These are phyloP conservation scores for Drosophila ercepeae DNA, from an alignment of 1,140 invertebrate species.

Conservation along the genomic window DNA sequence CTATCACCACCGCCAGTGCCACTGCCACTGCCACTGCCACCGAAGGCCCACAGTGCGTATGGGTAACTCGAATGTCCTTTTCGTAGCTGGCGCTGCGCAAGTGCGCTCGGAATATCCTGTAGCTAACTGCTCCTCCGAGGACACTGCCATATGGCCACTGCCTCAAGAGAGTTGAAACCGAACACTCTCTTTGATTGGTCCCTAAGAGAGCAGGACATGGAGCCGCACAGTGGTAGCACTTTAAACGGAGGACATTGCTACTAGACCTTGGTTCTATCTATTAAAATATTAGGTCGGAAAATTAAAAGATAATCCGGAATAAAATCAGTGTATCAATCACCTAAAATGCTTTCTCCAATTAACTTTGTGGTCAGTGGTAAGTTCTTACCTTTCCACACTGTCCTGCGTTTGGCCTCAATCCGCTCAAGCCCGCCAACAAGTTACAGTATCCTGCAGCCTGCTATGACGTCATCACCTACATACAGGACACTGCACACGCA, in stretches of 20 bases:
- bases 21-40: not conserved
- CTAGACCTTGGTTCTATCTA: not conserved
- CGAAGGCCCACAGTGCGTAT: slow-evolving; percentile 32
- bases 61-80: slow-evolving; percentile 47
- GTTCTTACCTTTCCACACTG: slow-evolving; percentile 28
- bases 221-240: slow-evolving; percentile 19
- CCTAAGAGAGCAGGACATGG: slow-evolving; percentile 34
- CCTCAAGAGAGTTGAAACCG: slow-evolving; percentile 56
- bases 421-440: slow-evolving; percentile 31
- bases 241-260: no score
- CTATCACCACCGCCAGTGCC: no score
- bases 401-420: slow-evolving; percentile 62
- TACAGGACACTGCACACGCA: slow-evolving; percentile 50
- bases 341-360: no score
- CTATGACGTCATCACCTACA: slow-evolving; percentile 76
- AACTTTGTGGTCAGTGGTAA: not conserved
- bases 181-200: slow-evolving; percentile 55
- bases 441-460: slow-evolving; percentile 34
- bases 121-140: slow-evolving; percentile 48
- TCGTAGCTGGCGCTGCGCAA: slow-evolving; percentile 58
- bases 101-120: slow-evolving; percentile 38
- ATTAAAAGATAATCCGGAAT: no score
- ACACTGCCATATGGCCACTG: slow-evolving; percentile 55
- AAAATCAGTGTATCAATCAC: no score
- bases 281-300: no score